Percentiles rank a stretch among this genome's conserved stretches.
These are phyloP conservation scores for Oxyura jamaicensis DNA, from an alignment of 2,113 vertebrate species.

Conservation along the genomic window DNA sequence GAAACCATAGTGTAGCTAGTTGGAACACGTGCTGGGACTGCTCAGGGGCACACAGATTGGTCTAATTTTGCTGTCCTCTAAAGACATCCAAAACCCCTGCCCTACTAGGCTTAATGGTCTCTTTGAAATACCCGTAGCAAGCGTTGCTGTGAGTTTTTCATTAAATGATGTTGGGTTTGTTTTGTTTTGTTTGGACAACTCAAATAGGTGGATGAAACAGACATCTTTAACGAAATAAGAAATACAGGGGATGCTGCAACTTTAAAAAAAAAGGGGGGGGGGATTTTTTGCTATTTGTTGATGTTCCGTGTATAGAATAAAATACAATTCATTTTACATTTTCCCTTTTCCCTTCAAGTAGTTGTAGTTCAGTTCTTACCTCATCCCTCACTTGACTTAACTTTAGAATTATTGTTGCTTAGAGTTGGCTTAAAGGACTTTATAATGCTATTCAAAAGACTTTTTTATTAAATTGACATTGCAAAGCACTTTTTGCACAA, in stretches of 20 bases:
- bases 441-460: slow-evolving; percentile 25
- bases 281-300: slow-evolving; percentile 47
- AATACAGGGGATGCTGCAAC: slow-evolving; percentile 60
- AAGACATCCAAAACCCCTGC: not conserved
- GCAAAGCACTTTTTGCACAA: not conserved
- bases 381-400: slow-evolving; percentile 69
- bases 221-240: not conserved
- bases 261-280: slow-evolving; percentile 35
- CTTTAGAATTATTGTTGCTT: slow-evolving; percentile 74
- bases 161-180: not conserved
- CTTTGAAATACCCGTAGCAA: not conserved
- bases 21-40: not conserved
- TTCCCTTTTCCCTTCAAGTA: slow-evolving; percentile 64
- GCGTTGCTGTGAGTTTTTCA: not conserved
- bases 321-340: slow-evolving; percentile 66
- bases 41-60: not conserved
- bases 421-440: slow-evolving; percentile 85
- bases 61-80: not conserved
- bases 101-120: not conserved
- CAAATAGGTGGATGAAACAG: not conserved
- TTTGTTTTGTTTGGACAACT: not conserved
- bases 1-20: not conserved
- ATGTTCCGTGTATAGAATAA: slow-evolving; percentile 80
- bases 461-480: slow-evolving; percentile 31
- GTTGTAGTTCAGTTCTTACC: slow-evolving; percentile 76